phyloP scores from a whole-genome alignment of 2,113 vertebrate genomes.

The Addax nasomaculatus region DNA sequence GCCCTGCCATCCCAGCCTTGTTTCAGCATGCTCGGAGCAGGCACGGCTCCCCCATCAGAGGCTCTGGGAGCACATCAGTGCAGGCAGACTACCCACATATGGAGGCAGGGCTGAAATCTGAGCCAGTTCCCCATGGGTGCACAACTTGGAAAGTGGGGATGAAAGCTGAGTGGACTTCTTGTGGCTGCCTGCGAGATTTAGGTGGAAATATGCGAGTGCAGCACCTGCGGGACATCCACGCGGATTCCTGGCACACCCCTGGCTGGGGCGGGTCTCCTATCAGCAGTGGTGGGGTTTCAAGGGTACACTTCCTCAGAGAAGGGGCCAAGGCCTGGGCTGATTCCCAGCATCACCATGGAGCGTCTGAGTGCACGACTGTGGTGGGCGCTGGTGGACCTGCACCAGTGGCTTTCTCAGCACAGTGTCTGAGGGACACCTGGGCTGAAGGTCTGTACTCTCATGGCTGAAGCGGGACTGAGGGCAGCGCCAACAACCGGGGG shows the following conservation, averaged over 20 bases:
- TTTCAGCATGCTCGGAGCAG: neutral
- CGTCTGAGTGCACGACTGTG: neutral
- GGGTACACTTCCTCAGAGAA: neutral
- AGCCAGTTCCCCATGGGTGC: neutral
- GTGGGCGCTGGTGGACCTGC: neutral
- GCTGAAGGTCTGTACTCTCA: neutral
- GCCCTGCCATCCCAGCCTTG: neutral
- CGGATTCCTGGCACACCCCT: neutral
- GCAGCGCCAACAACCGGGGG: rapidly evolving
- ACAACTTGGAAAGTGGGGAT: neutral
- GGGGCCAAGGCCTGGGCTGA: neutral
- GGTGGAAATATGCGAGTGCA: neutral
- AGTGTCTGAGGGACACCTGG: rapidly evolving
- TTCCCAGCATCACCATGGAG: neutral
- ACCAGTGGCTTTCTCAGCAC: neutral
- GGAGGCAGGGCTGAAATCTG: neutral
- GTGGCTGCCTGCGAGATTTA: neutral
- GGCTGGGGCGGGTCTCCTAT: neutral
- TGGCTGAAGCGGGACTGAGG: neutral
- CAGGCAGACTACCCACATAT: too few relatives aligned
- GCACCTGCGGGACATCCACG: neutral
- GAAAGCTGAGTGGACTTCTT: neutral
- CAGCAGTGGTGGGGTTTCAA: neutral
- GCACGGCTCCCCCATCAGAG: neutral
- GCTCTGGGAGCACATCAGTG: neutral